Conservation (phyloP, 2,888 invertebrate species). For the Prosapia bicincta region DNA sequence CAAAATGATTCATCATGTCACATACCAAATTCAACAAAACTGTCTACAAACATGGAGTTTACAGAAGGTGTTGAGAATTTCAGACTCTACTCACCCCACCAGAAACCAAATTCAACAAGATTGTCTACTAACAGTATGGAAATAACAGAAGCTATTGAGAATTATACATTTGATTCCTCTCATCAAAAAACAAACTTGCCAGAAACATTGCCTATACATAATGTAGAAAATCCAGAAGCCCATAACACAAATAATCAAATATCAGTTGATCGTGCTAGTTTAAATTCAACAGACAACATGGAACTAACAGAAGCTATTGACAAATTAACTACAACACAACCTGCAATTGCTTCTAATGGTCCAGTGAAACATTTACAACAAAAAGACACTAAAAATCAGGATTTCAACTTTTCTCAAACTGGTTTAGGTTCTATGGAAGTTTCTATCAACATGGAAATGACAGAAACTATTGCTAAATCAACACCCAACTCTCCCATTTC, state of each 20-base stretch:
- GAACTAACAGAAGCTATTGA: slow-evolving; percentile 17
- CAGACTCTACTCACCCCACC: neutral
- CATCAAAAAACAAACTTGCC: too few relatives aligned
- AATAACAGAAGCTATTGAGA: neutral
- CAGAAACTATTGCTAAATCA: neutral
- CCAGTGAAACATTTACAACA: too few relatives aligned
- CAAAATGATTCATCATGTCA: neutral
- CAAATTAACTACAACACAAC: neutral
- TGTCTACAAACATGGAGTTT: neutral
- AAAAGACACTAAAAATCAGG: too few relatives aligned
- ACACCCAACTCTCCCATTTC: neutral
- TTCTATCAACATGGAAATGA: slow-evolving; percentile 2
- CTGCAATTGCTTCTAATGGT: too few relatives aligned
- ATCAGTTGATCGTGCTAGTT: too few relatives aligned
- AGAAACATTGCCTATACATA: too few relatives aligned
- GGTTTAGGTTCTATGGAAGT: neutral
- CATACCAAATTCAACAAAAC: neutral
- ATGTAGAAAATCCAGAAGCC: neutral
- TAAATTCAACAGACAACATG: slow-evolving; percentile 4
- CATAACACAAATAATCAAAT: neutral
- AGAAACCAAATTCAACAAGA: neutral
- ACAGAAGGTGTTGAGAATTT: neutral
- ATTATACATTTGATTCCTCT: neutral
- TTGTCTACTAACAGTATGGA: neutral
- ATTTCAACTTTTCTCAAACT: neutral